These are phyloP conservation scores for Hypsibius dujardini DNA, from an alignment of 1,140 invertebrate genomes.

Conservation along the genomic window DNA sequence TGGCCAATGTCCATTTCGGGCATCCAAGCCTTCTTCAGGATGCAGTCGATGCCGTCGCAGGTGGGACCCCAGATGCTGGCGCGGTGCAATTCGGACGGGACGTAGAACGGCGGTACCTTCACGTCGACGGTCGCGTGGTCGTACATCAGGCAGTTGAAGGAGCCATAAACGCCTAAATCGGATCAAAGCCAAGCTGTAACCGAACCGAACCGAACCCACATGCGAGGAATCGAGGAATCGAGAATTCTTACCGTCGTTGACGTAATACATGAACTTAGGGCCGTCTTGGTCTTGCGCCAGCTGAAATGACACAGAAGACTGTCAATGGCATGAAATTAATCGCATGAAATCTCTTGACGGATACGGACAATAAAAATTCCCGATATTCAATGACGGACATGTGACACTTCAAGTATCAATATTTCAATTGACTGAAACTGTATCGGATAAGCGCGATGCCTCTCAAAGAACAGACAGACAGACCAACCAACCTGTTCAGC, in stretches of 20 bases:
- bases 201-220: too few species aligned
- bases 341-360: background rate
- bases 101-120: constrained; percentile 35
- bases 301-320: too few species aligned
- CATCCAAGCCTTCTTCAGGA: constrained; percentile 30
- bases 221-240: too few species aligned
- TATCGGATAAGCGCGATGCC: too few species aligned
- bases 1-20: constrained; percentile 35
- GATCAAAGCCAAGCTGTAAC: constrained; percentile 20
- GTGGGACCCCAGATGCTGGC: constrained; percentile 38
- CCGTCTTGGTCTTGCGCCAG: constrained; percentile 24
- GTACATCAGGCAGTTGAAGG: constrained; percentile 88
- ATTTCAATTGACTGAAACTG: too few species aligned
- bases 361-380: background rate
- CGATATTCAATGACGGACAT: background rate
- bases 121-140: constrained; percentile 51
- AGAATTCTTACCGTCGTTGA: constrained; percentile 55
- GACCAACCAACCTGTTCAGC: background rate
- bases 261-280: constrained; percentile 63
- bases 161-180: constrained; percentile 63
- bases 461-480: background rate
- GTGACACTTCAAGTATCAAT: too few species aligned
- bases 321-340: too few species aligned
- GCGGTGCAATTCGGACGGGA: constrained; percentile 21
- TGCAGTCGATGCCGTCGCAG: constrained; percentile 37